Base-by-base conservation (phyloP, 2,888 invertebrate genomes). In the Cyrtodaria siliqua region DNA sequence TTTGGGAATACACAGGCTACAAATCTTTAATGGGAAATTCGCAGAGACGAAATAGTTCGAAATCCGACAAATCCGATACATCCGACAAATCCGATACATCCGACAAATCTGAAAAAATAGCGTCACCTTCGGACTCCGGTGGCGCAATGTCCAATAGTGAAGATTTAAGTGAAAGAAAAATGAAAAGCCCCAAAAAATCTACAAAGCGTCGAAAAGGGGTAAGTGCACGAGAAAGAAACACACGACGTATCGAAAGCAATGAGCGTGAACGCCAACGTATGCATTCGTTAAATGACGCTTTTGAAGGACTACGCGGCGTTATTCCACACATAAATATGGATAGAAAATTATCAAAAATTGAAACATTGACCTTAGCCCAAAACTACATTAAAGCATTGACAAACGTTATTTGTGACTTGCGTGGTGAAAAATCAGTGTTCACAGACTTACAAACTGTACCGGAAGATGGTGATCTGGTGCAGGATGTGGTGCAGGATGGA, bases 231-330 rank as follows among this genome's bases (percentile, higher is more conserved):
- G 97, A 97, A 91, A 94, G 97, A 79, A 97, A 97, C 93, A 94
- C 97, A 73, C 95, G 97, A 59, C 95, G 97, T 69, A 94, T 97
- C 61, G 97, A 97, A 93, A 97, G 97, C 93, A 97, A 97, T 93
- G 97, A 97, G 92, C 94, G 97, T 62, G 97, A 97, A 93, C 94
- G 97, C 70, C 96, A 97, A 96, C 94, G 97, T 87, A 97, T 97
- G 97, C 97, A 97, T 93, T 96, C 96, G 62, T 94, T 97, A 69
- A 97, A 97, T 92, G 96, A 97, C 91, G 97, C 97, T 18, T 97
- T 97, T 93, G 96, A 97, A 95, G 97, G 96, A 88, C 94, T 97
- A 60, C 95, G 97, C 33, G 95, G 96, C 91, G 97, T 97, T 2
- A 97, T 97, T 85, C 97, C 97, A 0, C 97, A 97, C 89, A 96